Evolutionary conservation across 2,888 invertebrate genomes (phyloP), one percentile per base, ranked within the genome.

Genomic region (Apotomis betuletana): DNA sequence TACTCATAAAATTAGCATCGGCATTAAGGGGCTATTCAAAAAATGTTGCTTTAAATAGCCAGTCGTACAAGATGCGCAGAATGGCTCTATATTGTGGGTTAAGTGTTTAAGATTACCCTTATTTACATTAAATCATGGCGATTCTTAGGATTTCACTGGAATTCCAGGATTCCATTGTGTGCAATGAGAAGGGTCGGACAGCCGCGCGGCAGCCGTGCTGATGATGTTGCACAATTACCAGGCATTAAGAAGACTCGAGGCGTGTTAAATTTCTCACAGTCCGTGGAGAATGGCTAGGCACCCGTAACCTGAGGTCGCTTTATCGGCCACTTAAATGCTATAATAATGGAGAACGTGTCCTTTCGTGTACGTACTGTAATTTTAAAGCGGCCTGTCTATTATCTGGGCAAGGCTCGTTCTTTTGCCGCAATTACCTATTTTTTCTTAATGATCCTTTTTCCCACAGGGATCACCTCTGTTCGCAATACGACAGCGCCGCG

Each of bases 401-500:
- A 77, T 76, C 74, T 75, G 77, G 75, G 75, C 54, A 73, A 59
- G 75, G 36, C 73, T 77, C 70, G 70, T 75, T 69, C 69, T 74
- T 74, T 75, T 75, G 64, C 67, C 59, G 75, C 74, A 76, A 77
- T 77, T 77, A 70, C 74, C 61, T 74, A 51, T 72, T 77, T 76
- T 68, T 74, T 72, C 44, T 41, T 73, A 68, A 68, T 68, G 63
- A 68, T 77, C 72, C 75, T 77, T 77, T 74, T 79, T 77, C 77
- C 83, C 83, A n/a, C 87, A 95, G 95, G 96, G 96, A 73, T 96
- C 96, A 51, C 94, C 95, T 64, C 94, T 96, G 74, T 97, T 97
- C 85, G 96, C 96, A 73, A 96, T 97, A 79, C 94, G 96, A 76
- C 97, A 97, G 84, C 95, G 95, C 77, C 95, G 97, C 75, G 94